Conservation (phyloP, 2,113 vertebrate species). For the Murina feae region DNA sequence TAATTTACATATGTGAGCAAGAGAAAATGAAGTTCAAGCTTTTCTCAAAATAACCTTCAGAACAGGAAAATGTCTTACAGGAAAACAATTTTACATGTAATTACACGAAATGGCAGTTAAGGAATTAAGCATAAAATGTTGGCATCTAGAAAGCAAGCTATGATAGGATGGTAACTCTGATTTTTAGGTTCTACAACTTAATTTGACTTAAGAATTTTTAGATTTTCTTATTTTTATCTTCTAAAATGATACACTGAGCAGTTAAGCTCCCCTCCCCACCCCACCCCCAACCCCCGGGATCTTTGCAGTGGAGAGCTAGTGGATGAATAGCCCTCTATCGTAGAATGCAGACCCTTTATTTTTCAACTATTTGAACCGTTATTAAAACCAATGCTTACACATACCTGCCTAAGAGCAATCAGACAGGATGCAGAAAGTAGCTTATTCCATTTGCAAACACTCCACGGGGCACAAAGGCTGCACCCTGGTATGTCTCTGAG, state of each 20-base stretch:
- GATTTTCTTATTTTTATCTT: neutral
- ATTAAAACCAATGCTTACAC: neutral
- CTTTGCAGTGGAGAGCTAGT: neutral
- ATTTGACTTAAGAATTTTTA: neutral
- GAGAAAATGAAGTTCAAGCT: slow-evolving; percentile 28
- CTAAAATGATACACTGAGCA: neutral
- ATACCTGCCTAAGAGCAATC: neutral
- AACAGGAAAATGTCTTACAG: neutral
- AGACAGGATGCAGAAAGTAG: neutral
- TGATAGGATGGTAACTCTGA: neutral
- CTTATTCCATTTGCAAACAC: neutral
- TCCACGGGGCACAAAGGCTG: neutral
- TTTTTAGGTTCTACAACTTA: neutral
- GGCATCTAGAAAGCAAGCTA: neutral
- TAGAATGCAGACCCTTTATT: neutral
- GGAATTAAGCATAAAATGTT: neutral
- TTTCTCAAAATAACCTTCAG: slow-evolving; percentile 30
- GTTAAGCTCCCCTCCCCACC: neutral
- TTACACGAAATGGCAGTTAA: neutral
- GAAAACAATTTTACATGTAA: slow-evolving; percentile 18
- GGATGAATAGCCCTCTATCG: neutral
- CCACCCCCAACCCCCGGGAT: too few relatives aligned
- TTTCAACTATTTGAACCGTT: slow-evolving; percentile 17
- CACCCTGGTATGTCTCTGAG: neutral
- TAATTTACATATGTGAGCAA: neutral